Base-by-base conservation (phyloP, 2,888 invertebrate species). In the Orthosia gracilis region DNA sequence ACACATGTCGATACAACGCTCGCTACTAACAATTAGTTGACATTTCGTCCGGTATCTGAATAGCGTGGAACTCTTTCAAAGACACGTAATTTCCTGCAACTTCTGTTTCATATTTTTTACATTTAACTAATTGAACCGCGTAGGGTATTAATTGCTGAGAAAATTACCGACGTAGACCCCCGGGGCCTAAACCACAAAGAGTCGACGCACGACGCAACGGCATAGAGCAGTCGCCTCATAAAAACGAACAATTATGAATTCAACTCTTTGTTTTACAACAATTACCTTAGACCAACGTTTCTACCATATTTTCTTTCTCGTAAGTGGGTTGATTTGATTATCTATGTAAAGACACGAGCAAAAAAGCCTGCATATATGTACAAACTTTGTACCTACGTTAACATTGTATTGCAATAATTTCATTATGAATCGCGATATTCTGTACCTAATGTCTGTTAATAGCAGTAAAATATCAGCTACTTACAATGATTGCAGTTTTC, bases 81-180 rank as follows among this genome's bases (percentile, higher is more conserved):
- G 92, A 88, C 88, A 89, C 74, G 89, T 93, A 92, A 93, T 94
- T 94, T 92, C 88, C 89, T 91, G 88, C 89, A 85, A 92, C 91
- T 93, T 91, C 91, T 93, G 92, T 93, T 92, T 94, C 88, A 90
- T 91, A 91, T 94, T 94, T 94, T 94, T 94, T 93, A 90, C 91
- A 91, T 93, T 93, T 92, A 90, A 92, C 93, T 94, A 94, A 95
- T 94, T 95, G 92, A 92, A 92, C 91, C 79, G 89, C 87, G 92
- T 93, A 91, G 91, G 90, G 90, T 92, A 94, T 95, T 95, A 95
- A 95, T 95, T 95, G 94, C 93, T 94, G 93, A 94, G 95, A 94
- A 95, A 95, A 95, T 95, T 94, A 92, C 94, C 86, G 89, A 80
- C 87, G 87, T 86, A 89, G 83, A 89, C 92, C 94, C 91, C 89